A percentile compares a stretch with the other conserved stretches of the same genome.
Evolutionary conservation across 2,113 vertebrate genomes (phyloP).

Genomic region (Limanda limanda): DNA sequence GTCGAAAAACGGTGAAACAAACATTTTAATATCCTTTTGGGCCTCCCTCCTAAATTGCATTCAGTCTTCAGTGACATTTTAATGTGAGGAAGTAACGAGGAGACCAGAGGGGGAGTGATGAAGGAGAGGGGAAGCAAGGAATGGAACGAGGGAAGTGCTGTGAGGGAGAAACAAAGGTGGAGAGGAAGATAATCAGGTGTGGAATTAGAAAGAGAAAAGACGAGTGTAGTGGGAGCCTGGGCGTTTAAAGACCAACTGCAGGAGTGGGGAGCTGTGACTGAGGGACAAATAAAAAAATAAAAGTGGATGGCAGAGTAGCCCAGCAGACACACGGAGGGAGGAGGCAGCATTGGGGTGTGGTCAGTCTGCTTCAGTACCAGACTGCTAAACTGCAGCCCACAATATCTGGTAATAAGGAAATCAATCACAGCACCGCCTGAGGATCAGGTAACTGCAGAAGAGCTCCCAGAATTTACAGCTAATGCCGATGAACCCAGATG

Average conservation of each 20-base stretch:
- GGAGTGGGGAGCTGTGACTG: neutral
- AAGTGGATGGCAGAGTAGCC: neutral
- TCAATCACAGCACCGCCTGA: slow-evolving; percentile 34
- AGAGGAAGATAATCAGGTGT: slow-evolving; percentile 14
- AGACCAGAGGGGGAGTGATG: neutral
- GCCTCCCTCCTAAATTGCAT: slow-evolving; percentile 19
- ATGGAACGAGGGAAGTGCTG: neutral
- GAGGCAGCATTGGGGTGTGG: slow-evolving; percentile 49
- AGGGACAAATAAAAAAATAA: neutral
- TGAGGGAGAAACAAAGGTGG: neutral
- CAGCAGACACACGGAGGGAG: neutral
- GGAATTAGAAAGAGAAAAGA: slow-evolving; percentile 11
- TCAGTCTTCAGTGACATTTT: neutral
- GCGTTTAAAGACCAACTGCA: neutral
- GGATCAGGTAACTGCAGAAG: slow-evolving; percentile 3
- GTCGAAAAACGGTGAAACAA: slow-evolving; percentile 5
- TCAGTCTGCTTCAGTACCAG: slow-evolving; percentile 45
- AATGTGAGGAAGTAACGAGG: neutral
- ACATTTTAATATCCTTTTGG: slow-evolving; percentile 4
- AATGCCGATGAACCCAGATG: slow-evolving; percentile 21
- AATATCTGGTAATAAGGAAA: slow-evolving; percentile 41
- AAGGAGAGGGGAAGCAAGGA: slow-evolving; percentile 15
- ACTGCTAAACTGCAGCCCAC: slow-evolving; percentile 43
- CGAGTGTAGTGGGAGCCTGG: slow-evolving; percentile 1
- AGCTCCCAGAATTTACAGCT: slow-evolving; percentile 19